Evolutionary conservation across 2,113 vertebrate genomes (phyloP).

Genomic region (Sinocyclocheilus anshuiensis): DNA sequence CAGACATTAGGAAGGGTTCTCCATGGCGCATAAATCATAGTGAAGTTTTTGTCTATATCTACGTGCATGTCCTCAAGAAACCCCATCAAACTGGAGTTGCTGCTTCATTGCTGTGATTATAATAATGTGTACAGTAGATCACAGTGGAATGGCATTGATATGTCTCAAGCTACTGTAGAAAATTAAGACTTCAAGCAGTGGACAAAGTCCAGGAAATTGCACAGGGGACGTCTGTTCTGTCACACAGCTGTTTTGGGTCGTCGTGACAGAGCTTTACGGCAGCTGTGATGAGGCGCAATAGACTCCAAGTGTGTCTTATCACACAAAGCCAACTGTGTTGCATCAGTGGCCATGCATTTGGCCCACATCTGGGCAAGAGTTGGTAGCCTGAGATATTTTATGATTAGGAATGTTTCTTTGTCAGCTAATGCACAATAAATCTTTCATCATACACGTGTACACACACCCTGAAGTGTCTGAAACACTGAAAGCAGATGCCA

Average conservation of each 20-base stretch:
- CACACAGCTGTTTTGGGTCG: background rate
- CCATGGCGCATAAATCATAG: background rate
- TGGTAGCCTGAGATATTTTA: background rate
- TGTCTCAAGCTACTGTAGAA: background rate
- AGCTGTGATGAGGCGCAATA: background rate
- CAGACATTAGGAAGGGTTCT: background rate
- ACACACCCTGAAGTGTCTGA: background rate
- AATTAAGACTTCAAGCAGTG: background rate
- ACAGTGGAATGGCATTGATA: background rate
- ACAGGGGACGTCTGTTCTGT: background rate
- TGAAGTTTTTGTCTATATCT: background rate
- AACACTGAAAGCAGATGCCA: background rate
- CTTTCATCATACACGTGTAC: background rate
- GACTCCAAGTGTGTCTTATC: background rate
- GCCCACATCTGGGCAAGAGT: background rate
- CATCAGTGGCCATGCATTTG: background rate
- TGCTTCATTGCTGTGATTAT: background rate
- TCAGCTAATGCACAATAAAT: conserved; percentile 15
- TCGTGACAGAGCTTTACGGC: background rate
- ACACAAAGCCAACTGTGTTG: background rate
- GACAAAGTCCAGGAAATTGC: background rate
- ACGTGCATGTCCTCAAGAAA: background rate
- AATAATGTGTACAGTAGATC: background rate
- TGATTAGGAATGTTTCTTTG: background rate
- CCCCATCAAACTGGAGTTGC: background rate